A percentile compares a stretch with the other conserved stretches of the same genome.
Conservation (phyloP, 2,113 vertebrate species). For the Tachuris rubrigastra region DNA sequence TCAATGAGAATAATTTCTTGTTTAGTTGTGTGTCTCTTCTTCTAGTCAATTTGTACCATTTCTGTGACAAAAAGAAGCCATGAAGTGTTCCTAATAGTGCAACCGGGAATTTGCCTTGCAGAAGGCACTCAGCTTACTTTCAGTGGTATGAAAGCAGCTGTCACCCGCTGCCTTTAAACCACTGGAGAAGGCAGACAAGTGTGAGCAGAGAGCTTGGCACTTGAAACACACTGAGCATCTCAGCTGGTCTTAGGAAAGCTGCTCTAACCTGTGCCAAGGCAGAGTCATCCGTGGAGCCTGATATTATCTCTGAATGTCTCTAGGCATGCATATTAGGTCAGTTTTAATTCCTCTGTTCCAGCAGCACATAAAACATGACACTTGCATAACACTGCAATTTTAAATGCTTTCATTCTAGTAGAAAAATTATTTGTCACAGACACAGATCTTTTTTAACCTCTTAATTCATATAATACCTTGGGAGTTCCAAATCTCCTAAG, state of each 20-base stretch:
- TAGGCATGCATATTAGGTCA: neutral
- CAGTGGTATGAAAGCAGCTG: neutral
- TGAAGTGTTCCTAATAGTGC: neutral
- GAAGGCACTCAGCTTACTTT: neutral
- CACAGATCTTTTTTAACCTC: neutral
- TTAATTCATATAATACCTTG: neutral
- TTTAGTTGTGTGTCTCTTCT: neutral
- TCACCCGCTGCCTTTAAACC: neutral
- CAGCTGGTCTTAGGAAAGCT: neutral
- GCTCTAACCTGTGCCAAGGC: neutral
- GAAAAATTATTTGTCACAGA: neutral
- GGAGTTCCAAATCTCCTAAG: neutral
- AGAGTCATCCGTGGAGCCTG: neutral
- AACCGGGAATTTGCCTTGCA: neutral
- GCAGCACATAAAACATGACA: neutral
- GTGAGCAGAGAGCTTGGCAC: neutral
- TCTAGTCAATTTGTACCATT: neutral
- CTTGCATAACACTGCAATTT: neutral
- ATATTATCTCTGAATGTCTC: neutral
- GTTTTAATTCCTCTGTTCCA: constrained; percentile 6
- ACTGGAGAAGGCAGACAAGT: neutral
- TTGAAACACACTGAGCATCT: neutral
- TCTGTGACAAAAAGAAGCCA: neutral
- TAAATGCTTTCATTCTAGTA: neutral
- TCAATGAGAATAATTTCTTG: neutral